Base-by-base conservation (phyloP, 1,140 invertebrate genomes). In the Psix sp. region DNA sequence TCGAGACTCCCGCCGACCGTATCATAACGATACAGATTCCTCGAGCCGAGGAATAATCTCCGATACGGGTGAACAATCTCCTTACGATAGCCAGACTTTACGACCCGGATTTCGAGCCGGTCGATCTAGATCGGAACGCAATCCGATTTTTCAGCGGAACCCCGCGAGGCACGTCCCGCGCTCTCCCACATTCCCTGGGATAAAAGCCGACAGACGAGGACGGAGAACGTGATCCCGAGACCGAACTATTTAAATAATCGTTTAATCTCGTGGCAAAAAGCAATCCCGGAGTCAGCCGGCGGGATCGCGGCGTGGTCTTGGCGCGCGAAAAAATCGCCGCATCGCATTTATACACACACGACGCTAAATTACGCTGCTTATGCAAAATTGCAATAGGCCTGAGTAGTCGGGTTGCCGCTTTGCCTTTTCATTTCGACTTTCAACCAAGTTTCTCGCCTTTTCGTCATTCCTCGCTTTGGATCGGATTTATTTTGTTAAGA, bases 91-190 rank as follows among this genome's bases (percentile, higher is more conserved):
- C 17, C 51, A 49, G 62, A 66, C 39, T 66, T 66, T 56, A 66
- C 51, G 62, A 66, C 51, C 62, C 51, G 62, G 62, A 66, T 66
- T 66, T 66, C 51, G 36, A 57, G 51, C 45, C 45, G 52, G 45
- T 14, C 65, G 65, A 68, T 68, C 65, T 68, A 59, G 65, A 68
- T 68, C 65, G 65, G 46, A 66, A 66, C 62, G 62, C 51, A 66
- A 56, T 56, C 51, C 65, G 65, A 68, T 68, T 68, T 59, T 68
- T 68, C 43, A 66, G 18, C 42, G 49, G 62, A 56, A 40, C 62
- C 49, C 62, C 26, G 62, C 51, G 24, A 66, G 49, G 62, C 62
- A 48, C 62, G 51, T 66, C 51, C 35, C 49, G 43, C 43, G 40
- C 40, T 56, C 43, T 66, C 51, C 35, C 49, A 36, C 43, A 48